Evolutionary conservation across 37 sponge, comb jelly and placozoan genomes (phyloP), one percentile per base, ranked within the genome.

Genomic region (Theonella swinhoei): DNA sequence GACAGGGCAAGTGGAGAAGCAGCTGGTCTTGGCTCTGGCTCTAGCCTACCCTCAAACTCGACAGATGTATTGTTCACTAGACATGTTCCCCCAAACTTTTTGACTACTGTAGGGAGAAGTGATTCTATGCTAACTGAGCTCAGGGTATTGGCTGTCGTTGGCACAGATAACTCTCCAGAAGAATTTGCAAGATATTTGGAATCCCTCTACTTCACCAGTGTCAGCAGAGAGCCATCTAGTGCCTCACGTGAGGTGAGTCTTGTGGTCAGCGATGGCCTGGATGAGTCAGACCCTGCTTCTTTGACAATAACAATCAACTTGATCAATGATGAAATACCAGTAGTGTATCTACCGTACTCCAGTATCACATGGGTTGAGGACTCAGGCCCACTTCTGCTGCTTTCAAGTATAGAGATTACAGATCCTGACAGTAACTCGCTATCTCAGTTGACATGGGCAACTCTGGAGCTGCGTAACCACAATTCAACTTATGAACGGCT

Each of bases 321-420:
- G 24, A 74, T 89, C 2, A 89, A 89, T 73, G 76, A 89, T 34
- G 74, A 84, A 25, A 4, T 70, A 26, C 85, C 85, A 39, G 24
- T 30, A 25, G 39, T 89, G 25, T 17, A 60, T 19, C 68, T 89
- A 26, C 85, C 85, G 7, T 65, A 37, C 36, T 30, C 29, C 2
- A 62, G 31, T 25, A 62, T 79, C 80, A 80, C 64, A 23, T 89
- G 74, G 61, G 35, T 32, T 47, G 90, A 89, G 59, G 68, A 84
- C 62, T 66, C 80, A 0, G 76, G 75, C 11, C 1, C 24, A 17
- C 42, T 89, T 28, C 80, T 9, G 22, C 25, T 89, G 22, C 84
- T 84, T 31, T 39, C 74, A 0, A 58, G 22, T 24, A 58, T 64
- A 8, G 30, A 39, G 1, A 84, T 89, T 25, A 29, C 30, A 8